phyloP scores from a whole-genome alignment of 2,113 vertebrate genomes.

The rabbit (Oryctolagus cuniculus) region DNA sequence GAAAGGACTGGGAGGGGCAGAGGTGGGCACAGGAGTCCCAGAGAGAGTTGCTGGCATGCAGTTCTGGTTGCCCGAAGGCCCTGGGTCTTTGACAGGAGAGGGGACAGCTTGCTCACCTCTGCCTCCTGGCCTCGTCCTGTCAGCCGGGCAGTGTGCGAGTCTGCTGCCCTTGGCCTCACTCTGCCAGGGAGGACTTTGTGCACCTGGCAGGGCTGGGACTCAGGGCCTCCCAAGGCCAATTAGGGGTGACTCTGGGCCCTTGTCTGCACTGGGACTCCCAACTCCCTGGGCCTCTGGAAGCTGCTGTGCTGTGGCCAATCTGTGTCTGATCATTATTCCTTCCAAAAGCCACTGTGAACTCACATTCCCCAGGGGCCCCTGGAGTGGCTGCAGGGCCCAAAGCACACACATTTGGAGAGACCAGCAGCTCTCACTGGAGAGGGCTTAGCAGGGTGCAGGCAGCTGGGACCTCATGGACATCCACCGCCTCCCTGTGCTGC shows the following conservation, averaged over 20 bases:
- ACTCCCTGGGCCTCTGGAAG: neutral
- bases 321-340: neutral
- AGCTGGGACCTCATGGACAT: neutral
- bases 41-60: rapidly evolving
- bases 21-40: neutral
- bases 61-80: neutral
- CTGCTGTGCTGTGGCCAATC: neutral
- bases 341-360: neutral
- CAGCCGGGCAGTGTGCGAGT: rapidly evolving
- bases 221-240: neutral
- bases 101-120: neutral
- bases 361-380: neutral
- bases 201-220: neutral
- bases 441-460: too few relatives aligned
- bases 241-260: neutral
- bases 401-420: too few relatives aligned
- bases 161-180: neutral
- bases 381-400: neutral
- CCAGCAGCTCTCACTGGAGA: neutral
- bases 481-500: neutral
- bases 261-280: neutral
- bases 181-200: neutral
- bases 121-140: rapidly evolving
- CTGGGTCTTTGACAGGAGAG: neutral
- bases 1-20: rapidly evolving